Conservation (phyloP, 2,888 invertebrate genomes). For the Zaprionus lineosus region DNA sequence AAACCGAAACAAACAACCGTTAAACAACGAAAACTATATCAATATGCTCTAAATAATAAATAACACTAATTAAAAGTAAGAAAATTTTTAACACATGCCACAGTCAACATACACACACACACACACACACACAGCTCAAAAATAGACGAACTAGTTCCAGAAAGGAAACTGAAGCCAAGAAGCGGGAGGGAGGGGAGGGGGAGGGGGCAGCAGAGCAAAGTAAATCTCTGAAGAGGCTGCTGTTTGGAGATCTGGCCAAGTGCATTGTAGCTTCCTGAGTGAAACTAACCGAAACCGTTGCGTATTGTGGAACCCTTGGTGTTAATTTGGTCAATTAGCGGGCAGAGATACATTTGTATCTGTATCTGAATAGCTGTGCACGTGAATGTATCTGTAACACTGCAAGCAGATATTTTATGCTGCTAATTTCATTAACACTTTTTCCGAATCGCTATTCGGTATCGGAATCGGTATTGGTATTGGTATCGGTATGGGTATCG, state of each 20-base stretch:
- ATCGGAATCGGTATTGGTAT: constrained; percentile 53
- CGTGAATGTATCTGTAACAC: constrained; percentile 65
- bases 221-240: constrained; percentile 6
- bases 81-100: constrained; percentile 75
- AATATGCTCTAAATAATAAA: constrained; percentile 81
- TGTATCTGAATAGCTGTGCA: constrained; percentile 29
- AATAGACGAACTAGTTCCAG: constrained; percentile 26
- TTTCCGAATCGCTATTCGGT: no score
- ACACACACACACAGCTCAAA: constrained; percentile 25
- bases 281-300: constrained; percentile 67
- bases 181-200: no score
- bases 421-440: constrained; percentile 80
- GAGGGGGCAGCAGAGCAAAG: no score
- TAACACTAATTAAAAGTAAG: constrained; percentile 81
- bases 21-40: constrained; percentile 76
- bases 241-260: constrained; percentile 10
- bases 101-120: constrained; percentile 27
- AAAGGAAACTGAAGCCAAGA: constrained; percentile 46
- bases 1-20: constrained; percentile 68
- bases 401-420: constrained; percentile 68
- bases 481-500: no score
- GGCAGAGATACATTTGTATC: constrained; percentile 48
- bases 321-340: constrained; percentile 78
- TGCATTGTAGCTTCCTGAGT: constrained; percentile 50
- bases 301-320: constrained; percentile 53